Conservation (phyloP, 2,888 invertebrate genomes). For the Harpalus rufipes region DNA sequence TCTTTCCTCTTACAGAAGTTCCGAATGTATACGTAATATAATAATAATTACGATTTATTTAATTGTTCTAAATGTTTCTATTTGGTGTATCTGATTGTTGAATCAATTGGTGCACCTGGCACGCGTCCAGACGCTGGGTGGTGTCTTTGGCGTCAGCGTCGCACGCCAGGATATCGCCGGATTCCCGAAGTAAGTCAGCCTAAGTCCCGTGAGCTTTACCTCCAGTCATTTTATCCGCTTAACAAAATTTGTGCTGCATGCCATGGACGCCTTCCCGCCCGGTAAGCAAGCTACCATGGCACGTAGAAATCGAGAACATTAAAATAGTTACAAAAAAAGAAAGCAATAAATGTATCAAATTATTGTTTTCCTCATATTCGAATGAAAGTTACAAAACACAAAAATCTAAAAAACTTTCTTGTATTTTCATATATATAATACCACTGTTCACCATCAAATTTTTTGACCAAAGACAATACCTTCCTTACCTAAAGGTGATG, state of each 20-base stretch:
- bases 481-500: no score
- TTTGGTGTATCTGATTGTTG: background rate
- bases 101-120: conserved; percentile 65
- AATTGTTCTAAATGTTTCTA: background rate
- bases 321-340: no score
- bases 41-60: no score
- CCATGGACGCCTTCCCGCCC: background rate
- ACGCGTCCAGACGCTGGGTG: conserved; percentile 34
- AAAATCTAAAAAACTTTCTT: no score
- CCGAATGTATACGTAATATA: no score
- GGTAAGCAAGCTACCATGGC: no score
- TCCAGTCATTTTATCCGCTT: conserved; percentile 76
- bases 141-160: conserved; percentile 13
- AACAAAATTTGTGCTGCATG: conserved; percentile 75
- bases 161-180: conserved; percentile 71
- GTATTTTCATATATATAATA: no score
- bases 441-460: no score
- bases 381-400: background rate
- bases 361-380: background rate
- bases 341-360: background rate
- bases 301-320: no score
- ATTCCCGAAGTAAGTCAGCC: conserved; percentile 74
- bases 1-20: no score
- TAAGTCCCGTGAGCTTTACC: conserved; percentile 75
- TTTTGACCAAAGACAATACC: no score